Evolutionary conservation across 2,888 invertebrate species (phyloP), one percentile per base, ranked within the genome.

Genomic region (Synanthedon formicaeformis): DNA sequence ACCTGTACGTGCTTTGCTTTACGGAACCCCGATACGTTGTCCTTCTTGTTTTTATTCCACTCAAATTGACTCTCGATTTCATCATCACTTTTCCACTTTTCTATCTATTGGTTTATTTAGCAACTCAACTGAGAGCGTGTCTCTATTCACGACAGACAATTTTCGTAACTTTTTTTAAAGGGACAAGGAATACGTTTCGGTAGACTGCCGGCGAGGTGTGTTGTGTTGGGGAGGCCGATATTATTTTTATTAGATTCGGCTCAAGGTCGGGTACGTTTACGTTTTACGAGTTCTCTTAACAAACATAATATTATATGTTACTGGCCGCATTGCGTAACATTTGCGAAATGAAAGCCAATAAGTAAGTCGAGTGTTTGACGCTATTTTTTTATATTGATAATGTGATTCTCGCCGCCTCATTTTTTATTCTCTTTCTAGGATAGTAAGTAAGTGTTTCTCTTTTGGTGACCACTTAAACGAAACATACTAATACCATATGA

Each of bases 291-390:
- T 64, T 54, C 54, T 62, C 62, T 65, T 65, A 65, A 65, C 60
- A 59, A 53, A 53, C 61, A 63, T n/a, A 62, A 65, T 65, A 62
- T 58, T 62, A 58, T 61, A 60, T 61, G 58, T 57, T 66, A 66
- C 66, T 64, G 67, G 70, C 60, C 74, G 75, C 75, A 73, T 67
- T 76, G 75, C 75, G 75, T 71, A 73, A 69, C 61, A 60, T 60
- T 62, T 56, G 57, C 23, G 45, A 34, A 34, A 34, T 34, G 34
- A 34, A 34, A 34, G 34, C 34, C 34, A 34, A 34, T 34, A 34
- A 10, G 10, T 34, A 34, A 10, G 10, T 34, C 10, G 6, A 27
- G 8, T 10, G 34, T 8, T 10, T 34, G 34, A 34, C 10, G 10
- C 34, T 10, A 34, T 34, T n/a, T 27, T 27, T 27, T 27, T 27